A percentile compares a stretch with the other conserved stretches of the same genome.
phyloP scores from a whole-genome alignment of 2,888 invertebrate species.

The Octonoba sinensis region DNA sequence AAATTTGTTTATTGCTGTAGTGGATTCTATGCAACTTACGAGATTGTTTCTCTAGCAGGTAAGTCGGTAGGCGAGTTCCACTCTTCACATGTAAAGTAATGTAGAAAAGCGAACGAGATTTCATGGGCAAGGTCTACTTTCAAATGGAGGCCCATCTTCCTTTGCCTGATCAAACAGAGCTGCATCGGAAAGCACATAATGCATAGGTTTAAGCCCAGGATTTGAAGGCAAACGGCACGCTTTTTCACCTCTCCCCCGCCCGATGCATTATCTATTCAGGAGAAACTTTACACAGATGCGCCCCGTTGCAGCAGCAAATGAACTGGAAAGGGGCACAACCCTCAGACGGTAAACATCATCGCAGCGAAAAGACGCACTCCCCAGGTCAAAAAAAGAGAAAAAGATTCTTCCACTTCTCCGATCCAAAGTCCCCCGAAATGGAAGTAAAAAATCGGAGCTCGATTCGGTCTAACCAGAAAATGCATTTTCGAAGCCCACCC shows the following conservation, averaged over 20 bases:
- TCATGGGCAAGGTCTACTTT: no score
- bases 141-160: neutral
- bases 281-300: constrained; percentile 50
- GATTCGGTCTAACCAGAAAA: constrained; percentile 30
- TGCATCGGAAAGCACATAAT: constrained; percentile 26
- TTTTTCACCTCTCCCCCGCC: constrained; percentile 8
- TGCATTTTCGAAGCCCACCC: constrained; percentile 38
- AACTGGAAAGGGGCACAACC: constrained; percentile 39
- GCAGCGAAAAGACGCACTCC: constrained; percentile 37
- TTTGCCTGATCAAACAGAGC: constrained; percentile 44
- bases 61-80: no score
- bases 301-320: constrained; percentile 34
- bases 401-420: constrained; percentile 28
- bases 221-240: constrained; percentile 25
- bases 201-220: constrained; percentile 41
- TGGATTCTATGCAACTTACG: no score
- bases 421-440: neutral
- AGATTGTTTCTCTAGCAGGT: no score
- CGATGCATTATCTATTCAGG: constrained; percentile 56
- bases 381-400: constrained; percentile 27
- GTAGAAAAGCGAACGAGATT: no score
- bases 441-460: constrained; percentile 54
- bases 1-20: no score
- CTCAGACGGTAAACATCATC: constrained; percentile 56
- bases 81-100: no score